Base-by-base conservation (phyloP, 2,888 invertebrate species). In the Blomia tropicalis region DNA sequence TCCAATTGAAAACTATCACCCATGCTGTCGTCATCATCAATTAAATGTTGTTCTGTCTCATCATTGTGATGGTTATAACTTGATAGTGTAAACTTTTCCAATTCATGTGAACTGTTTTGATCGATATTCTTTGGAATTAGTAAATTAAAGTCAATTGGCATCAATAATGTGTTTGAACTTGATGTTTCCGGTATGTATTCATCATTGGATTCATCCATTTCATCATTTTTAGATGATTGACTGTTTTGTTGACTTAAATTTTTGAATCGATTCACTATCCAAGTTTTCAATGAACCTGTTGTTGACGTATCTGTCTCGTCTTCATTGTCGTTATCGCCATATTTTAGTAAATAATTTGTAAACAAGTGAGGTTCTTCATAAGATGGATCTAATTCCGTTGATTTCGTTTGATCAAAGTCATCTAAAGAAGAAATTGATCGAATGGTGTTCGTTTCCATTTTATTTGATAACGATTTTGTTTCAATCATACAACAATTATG, bases 91-190 rank as follows among this genome's bases (percentile, higher is more conserved):
- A 17, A 36, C 7, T 7, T 11, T 11, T 47, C 22, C 7, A 47
- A n/a, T 11, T 11, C n/a, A 7, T 7, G n/a, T 14, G 51, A 47
- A 7, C 11, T 14, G 22, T n/a, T 47, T 7, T 47, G 7, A 7
- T 7, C 11, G 7, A n/a, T 11, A 11, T 47, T 47, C 7, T 7
- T 7, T 36, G 36, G 51, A 22, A 47, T 19, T n/a, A 47, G n/a
- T n/a, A 47, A n/a, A 27, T 47, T 47, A 19, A 47, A 47, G 22
- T 47, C 51, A 19, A 47, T 47, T 27, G 51, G 51, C 14, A 47
- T 11, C 7, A 11, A 47, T 7, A 47, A 7, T n/a, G 7, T n/a
- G 27, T 47, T 47, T 14, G 23, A 14, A 27, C n/a, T 47, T 7
- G 51, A 27, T 47, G 51, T 11, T 19, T n/a, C 14, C 14, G 51